Evolutionary conservation across 2,797 vertebrate genomes (phyloP), one percentile per base, ranked within the genome.

Genomic region (Xiphorhynchus erythropygius): DNA sequence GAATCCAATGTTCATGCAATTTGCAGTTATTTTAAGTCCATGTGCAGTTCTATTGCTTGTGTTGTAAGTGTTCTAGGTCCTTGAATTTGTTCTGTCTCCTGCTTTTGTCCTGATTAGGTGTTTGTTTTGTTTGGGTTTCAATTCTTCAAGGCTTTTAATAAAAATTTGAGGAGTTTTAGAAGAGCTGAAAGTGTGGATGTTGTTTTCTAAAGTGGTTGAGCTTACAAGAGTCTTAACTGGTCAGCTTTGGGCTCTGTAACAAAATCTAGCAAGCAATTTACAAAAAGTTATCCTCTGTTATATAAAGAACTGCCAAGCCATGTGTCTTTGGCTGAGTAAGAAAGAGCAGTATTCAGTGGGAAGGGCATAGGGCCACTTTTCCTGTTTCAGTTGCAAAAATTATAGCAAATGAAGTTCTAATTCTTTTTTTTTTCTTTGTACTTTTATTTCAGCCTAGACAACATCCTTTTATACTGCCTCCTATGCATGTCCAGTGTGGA

Each of bases 401-500:
- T 80, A 42, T 93, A 65, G 53, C 46, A 83, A 84, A 75, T 2
- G 0, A 19, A 55, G 22, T 76, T 74, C 57, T 79, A 80, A 90
- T 89, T 14, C 7, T 13, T 47, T 44, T 62, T 64, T 47, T 64
- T 52, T 23, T 4, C 39, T 55, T 80, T 87, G 74, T 95, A 95
- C 44, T 98, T 96, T 92, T 49, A 64, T 97, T 97, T 86, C 97
- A 99, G 99, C 98, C 98, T 23, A 97, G 99, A 85, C 99, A 99
- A 17, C 99, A 98, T 96, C 98, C 99, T 56, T 99, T 98, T 96
- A 99, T 99, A 97, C 97, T 99, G 97, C 98, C 99, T 91, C 98
- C 99, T 13, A 98, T 99, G 98, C 99, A 99, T 50, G 97, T 99
- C 89, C 99, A 99, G 97, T 99, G 99, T 68, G 98, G 98, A 33